Percentiles rank a stretch among this genome's conserved stretches.
Evolutionary conservation across 2,113 vertebrate genomes (phyloP).

Genomic region (Triplophysa siluroides): DNA sequence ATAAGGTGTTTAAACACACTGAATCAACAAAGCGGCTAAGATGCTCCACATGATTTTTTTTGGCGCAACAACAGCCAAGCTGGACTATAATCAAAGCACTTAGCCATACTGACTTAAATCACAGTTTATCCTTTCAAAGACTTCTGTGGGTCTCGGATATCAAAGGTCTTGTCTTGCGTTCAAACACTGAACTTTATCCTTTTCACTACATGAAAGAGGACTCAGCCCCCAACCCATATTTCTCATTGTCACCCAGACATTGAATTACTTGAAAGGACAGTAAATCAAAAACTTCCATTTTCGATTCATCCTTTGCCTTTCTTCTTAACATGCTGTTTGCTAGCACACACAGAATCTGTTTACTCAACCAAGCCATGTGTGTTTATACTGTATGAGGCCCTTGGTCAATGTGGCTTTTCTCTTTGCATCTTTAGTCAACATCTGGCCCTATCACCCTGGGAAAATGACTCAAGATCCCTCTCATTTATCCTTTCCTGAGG

Average conservation of each 20-base stretch:
- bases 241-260: conserved; percentile 53
- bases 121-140: conserved; percentile 65
- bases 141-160: conserved; percentile 69
- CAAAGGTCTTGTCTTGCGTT: conserved; percentile 66
- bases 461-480: conserved; percentile 59
- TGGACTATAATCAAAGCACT: conserved; percentile 59
- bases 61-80: conserved; percentile 53
- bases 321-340: conserved; percentile 43
- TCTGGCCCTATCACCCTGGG: conserved; percentile 66
- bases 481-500: conserved; percentile 13
- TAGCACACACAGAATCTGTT: conserved; percentile 34
- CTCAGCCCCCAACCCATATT: conserved; percentile 62
- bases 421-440: conserved; percentile 51
- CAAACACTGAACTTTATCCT: conserved; percentile 66
- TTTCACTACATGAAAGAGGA: conserved; percentile 72
- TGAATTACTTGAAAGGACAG: conserved; percentile 61
- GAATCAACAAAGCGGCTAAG: conserved; percentile 35
- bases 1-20: conserved; percentile 26
- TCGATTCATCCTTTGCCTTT: conserved; percentile 45
- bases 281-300: conserved; percentile 51
- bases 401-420: not conserved
- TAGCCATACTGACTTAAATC: conserved; percentile 62
- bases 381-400: conserved; percentile 40
- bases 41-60: conserved; percentile 22
- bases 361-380: conserved; percentile 50